Base-by-base conservation (phyloP, 2,888 invertebrate genomes). In the Patella caerulea region DNA sequence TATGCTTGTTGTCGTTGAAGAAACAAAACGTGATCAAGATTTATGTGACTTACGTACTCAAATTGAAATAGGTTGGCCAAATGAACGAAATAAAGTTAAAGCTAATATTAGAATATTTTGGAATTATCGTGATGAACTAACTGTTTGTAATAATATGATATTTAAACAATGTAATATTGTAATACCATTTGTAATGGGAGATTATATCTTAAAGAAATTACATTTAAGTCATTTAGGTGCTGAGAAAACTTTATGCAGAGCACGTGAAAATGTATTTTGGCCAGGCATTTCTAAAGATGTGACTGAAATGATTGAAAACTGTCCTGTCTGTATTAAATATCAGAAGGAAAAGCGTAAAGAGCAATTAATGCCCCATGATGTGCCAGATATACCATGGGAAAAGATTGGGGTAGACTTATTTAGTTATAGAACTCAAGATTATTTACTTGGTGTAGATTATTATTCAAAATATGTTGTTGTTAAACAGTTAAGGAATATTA, bases 1-100 rank as follows among this genome's bases (percentile, higher is more conserved):
- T 56, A 56, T 56, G 56, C 7, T 4, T 4, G 34, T 0, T 3
- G n/a, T 14, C 2, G 17, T 17, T 17, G 19, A 59, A 17, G 15
- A 59, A 11, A 15, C 59, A 59, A 59, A 9, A 17, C 17, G 17
- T 17, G 15, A n/a, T 14, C 17, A 14, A 17, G 9, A 9, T 15
- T 17, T 59, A 17, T 59, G 59, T 59, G 15, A 9, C 9, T 59
- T 59, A n/a, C 15, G n/a, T 7, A 59, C 17, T 19, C 59, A 59
- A 17, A 59, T 59, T 59, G 59, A 59, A 59, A 59, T 59, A n/a
- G 59, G 59, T n/a, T 59, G 59, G 59, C 17, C 59, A n/a, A 19
- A 59, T 59, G 59, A 59, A 59, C 17, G 59, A 59, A 19, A 2
- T 19, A 59, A 59, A 17, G 12, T 59, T 59, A 59, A 15, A 17